These are phyloP conservation scores for Aptenodytes forsteri DNA, from an alignment of 2,113 vertebrate species.

Conservation along the genomic window DNA sequence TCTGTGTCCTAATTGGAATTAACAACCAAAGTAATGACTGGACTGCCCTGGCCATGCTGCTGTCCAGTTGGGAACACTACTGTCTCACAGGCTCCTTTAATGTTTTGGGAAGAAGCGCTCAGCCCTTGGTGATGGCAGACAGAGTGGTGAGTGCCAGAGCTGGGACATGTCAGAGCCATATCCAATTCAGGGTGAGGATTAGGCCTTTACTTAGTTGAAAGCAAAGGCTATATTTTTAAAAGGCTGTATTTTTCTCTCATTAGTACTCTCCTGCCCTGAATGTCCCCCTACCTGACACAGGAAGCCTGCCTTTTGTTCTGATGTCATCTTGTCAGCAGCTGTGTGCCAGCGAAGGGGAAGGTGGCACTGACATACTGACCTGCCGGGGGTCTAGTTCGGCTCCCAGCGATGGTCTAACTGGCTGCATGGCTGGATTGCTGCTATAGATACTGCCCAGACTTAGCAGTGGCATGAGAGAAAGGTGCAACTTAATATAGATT, in stretches of 20 bases:
- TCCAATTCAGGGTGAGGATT: not conserved
- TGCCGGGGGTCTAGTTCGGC: not conserved
- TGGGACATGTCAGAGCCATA: not conserved
- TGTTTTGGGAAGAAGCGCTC: not conserved
- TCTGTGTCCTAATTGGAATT: not conserved
- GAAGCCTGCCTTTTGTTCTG: not conserved
- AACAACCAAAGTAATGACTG: not conserved
- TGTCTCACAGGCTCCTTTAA: not conserved
- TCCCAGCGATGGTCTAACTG: not conserved
- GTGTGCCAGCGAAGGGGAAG: not conserved
- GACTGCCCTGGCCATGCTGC: not conserved
- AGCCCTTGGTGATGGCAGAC: not conserved
- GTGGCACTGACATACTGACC: not conserved
- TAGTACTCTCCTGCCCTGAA: not conserved
- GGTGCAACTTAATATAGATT: not conserved
- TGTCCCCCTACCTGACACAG: too few species aligned
- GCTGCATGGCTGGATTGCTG: not conserved
- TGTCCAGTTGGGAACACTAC: not conserved
- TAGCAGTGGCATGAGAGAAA: not conserved
- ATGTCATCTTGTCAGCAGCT: not conserved
- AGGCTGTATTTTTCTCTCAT: not conserved
- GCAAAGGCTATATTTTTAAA: not conserved
- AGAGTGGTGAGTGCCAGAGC: not conserved
- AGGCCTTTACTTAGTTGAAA: not conserved
- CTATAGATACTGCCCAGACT: not conserved